Percentiles rank a stretch among this genome's conserved stretches.
phyloP scores from a whole-genome alignment of 2,113 vertebrate species.

The Nothocercus nigrocapillus region DNA sequence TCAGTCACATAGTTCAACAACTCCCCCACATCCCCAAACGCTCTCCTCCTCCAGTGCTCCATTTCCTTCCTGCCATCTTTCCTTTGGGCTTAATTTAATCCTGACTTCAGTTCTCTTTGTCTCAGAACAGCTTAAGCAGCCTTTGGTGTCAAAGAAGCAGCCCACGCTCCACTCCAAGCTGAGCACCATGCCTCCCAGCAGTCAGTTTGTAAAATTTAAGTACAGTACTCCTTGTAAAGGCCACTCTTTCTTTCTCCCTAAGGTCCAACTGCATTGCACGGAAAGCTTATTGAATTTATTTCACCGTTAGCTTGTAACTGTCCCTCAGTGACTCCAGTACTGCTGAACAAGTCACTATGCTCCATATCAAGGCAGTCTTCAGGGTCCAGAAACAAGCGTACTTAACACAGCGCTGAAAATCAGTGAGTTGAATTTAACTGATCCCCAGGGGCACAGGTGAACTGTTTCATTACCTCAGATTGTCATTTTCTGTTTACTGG shows the following conservation, averaged over 20 bases:
- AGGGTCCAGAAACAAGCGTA: neutral
- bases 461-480: neutral
- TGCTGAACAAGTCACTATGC: neutral
- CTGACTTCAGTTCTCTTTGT: neutral
- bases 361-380: neutral
- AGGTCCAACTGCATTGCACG: neutral
- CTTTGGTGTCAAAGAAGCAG: neutral
- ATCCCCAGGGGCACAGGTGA: neutral
- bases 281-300: neutral
- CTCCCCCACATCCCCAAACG: neutral
- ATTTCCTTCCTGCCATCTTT: neutral
- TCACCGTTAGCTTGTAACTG: neutral
- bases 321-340: neutral
- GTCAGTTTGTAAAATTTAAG: neutral
- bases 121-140: neutral
- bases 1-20: neutral
- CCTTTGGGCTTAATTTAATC: neutral
- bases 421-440: neutral
- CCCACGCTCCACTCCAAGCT: neutral
- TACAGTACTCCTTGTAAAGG: neutral
- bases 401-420: neutral
- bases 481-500: neutral
- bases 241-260: neutral
- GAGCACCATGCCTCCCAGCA: neutral
- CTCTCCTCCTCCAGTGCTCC: neutral